Base-by-base conservation (phyloP, 2,888 invertebrate genomes). In the Yponomeuta malinellus region DNA sequence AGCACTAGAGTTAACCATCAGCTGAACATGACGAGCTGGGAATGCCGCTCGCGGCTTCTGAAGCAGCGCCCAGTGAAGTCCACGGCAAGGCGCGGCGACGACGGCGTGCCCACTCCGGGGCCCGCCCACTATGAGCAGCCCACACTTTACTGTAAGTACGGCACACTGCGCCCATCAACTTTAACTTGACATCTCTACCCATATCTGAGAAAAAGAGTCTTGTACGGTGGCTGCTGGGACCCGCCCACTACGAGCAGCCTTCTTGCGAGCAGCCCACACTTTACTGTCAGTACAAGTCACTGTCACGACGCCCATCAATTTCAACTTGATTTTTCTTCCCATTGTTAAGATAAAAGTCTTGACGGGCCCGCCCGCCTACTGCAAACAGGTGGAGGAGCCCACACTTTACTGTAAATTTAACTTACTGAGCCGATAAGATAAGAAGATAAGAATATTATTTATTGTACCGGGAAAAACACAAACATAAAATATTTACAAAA, bases 21-120 rank as follows among this genome's bases (percentile, higher is more conserved):
- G 15, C 15, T 12, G 3, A 3, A 59, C n/a, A 64, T 59, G 64
- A 29, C 29, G 85, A 85, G 88, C 52, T 88, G 82, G 80, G 87
- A 86, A 75, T 90, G 90, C 71, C 81, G 84, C 72, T 74, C 81
- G 1, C 85, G 81, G 73, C 73, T 86, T 64, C 72, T 90, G 31
- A 90, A 88, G 72, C 90, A 90, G 73, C 71, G 81, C 23, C 81
- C 84, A 9, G 31, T 74, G 3, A 85, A 84, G 71, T 84, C 86
- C 1, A 81, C 85, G 0, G 74, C 79, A n/a, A 77, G 79, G 2
- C 79, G 80, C 2, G 76, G 76, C 0, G 63, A 72, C 3, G 73
- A 71, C 2, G 80, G 78, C 68, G 31, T 66, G 1, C 12, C 64
- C 1, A 72, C 73, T 1, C 90, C 89, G 0, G 87, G 81, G 0